Evolutionary conservation across 1,140 invertebrate species (phyloP).

Genomic region (Araneus ventricosus): DNA sequence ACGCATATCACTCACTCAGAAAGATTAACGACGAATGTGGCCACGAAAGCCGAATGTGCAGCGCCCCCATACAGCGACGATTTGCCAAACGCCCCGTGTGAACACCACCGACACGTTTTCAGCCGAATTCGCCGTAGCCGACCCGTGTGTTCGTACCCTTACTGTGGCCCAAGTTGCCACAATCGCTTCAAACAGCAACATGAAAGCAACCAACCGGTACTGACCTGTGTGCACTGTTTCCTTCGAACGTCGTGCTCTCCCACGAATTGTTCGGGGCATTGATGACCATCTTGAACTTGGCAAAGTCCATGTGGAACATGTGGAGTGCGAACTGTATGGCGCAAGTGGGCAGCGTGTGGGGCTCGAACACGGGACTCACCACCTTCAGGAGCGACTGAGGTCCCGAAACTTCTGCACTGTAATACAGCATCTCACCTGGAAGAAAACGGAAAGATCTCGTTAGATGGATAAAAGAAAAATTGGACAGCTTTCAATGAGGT

Average conservation of each 20-base stretch:
- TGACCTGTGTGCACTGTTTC: constrained; percentile 69
- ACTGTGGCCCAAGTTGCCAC: no score
- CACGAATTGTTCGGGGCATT: constrained; percentile 56
- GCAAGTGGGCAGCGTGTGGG: constrained; percentile 35
- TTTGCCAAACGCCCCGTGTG: no score
- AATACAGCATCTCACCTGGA: constrained; percentile 58
- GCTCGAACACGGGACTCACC: constrained; percentile 36
- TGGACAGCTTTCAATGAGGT: no score
- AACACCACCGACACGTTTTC: no score
- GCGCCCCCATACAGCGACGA: no score
- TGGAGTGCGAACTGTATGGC: constrained; percentile 52
- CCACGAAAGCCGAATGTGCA: no score
- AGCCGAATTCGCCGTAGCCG: no score
- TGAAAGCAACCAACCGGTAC: not conserved
- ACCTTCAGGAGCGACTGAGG: constrained; percentile 21
- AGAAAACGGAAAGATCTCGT: not conserved
- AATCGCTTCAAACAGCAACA: no score
- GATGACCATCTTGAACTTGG: constrained; percentile 61
- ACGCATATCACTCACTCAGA: no score
- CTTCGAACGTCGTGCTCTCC: constrained; percentile 58
- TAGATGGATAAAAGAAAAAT: not conserved
- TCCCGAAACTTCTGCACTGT: not conserved
- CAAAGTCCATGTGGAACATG: constrained; percentile 67
- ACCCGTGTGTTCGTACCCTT: no score
- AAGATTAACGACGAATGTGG: no score